A percentile compares a stretch with the other conserved stretches of the same genome.
phyloP scores from a whole-genome alignment of 2,888 invertebrate species.

The Protodeltote pygarga region DNA sequence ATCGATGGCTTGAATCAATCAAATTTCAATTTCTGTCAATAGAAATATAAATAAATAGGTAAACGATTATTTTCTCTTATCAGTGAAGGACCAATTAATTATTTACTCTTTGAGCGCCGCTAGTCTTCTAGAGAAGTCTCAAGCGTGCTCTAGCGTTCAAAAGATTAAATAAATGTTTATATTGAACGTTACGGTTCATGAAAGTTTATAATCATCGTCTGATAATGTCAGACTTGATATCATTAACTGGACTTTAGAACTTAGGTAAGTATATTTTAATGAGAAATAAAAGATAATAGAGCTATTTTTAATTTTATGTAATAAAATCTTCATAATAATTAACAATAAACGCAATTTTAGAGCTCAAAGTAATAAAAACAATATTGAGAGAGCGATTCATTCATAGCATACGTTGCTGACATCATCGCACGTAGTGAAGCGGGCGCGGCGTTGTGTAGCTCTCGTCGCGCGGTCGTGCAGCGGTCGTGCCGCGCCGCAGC shows the following conservation, averaged over 20 bases:
- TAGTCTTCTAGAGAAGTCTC: too few relatives aligned
- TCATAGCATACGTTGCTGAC: slow-evolving; percentile 23
- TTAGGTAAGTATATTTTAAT: too few relatives aligned
- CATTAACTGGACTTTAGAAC: slow-evolving; percentile 10
- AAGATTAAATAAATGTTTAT: too few relatives aligned
- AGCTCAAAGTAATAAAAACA: slow-evolving; percentile 6
- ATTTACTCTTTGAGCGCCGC: too few relatives aligned
- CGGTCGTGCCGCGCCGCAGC: slow-evolving; percentile 32
- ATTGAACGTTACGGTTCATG: slow-evolving; percentile 14
- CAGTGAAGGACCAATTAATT: slow-evolving; percentile 26
- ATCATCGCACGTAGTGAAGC: slow-evolving; percentile 44
- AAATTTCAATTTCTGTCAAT: too few relatives aligned
- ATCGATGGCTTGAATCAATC: slow-evolving; percentile 28
- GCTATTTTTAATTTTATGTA: too few relatives aligned
- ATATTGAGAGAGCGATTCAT: slow-evolving; percentile 10
- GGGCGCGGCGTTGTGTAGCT: too few relatives aligned
- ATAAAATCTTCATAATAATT: too few relatives aligned
- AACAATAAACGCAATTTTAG: too few relatives aligned
- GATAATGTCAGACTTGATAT: slow-evolving; percentile 34
- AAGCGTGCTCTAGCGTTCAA: too few relatives aligned
- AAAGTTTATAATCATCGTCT: slow-evolving; percentile 17
- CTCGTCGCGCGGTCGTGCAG: slow-evolving; percentile 28
- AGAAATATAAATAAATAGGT: too few relatives aligned
- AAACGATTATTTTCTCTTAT: slow-evolving; percentile 29
- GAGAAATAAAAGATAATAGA: too few relatives aligned